Base-by-base conservation (phyloP, 2,888 invertebrate species). In the Neocrepidodera transversa region DNA sequence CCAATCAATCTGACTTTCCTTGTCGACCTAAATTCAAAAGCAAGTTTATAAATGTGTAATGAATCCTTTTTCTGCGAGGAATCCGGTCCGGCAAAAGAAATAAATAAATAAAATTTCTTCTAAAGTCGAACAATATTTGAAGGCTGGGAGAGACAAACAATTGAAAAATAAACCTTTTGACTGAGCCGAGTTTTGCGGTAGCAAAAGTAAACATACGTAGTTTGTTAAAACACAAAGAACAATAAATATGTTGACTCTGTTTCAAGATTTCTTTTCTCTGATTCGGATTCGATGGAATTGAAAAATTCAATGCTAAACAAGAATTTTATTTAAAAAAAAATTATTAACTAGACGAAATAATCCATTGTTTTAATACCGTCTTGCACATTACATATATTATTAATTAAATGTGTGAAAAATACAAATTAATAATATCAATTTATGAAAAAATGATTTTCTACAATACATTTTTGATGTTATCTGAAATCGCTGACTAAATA, bases 221-320 rank as follows among this genome's bases (percentile, higher is more conserved):
- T 50, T 50, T 50, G 50, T 50, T 50, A 50, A 50, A 50, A 50
- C 38, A 38, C 36, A 50, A 50, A 50, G 50, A 38, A 50, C 36
- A 50, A 36, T 50, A n/a, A 50, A 50, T 38, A 50, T 38, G 38
- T 50, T 50, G 50, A 38, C 36, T 50, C 7, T 28, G 38, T 26
- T 50, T 38, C 38, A 26, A 38, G 50, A 50, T 50, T 50, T 50
- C 38, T 50, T 38, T 50, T 26, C 23, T 50, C 38, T 16, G 38
- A 18, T 40, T 40, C 17, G 40, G n/a, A n/a, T n/a, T n/a, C n/a
- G n/a, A n/a, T n/a, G n/a, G n/a, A n/a, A n/a, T n/a, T n/a, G n/a
- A n/a, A n/a, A n/a, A n/a, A n/a, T n/a, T n/a, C n/a, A n/a, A n/a
- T n/a, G n/a, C n/a, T n/a, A n/a, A n/a, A n/a, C n/a, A n/a, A n/a